Evolutionary conservation across 2,113 vertebrate genomes (phyloP).

Genomic region (Thalassoma bifasciatum): DNA sequence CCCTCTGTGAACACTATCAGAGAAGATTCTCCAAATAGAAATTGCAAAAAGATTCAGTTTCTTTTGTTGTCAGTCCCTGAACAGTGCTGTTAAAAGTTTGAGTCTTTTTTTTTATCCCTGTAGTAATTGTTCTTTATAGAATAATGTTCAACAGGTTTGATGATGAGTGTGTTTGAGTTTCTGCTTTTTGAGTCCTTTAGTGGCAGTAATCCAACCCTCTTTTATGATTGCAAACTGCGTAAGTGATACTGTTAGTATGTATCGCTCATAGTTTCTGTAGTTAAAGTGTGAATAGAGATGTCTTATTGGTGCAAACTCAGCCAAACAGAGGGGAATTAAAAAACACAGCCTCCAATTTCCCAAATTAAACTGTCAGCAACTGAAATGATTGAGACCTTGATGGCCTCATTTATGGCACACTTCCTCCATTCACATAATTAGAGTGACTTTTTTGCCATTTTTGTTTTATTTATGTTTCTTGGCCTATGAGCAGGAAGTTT

Average conservation of each 20-base stretch:
- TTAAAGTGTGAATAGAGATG: constrained; percentile 16
- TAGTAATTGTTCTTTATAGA: not conserved
- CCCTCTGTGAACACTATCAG: constrained; percentile 28
- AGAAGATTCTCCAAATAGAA: constrained; percentile 1
- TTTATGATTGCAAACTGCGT: too few species aligned
- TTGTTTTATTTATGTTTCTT: constrained; percentile 32
- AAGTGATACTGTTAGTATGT: not conserved
- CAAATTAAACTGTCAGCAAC: constrained; percentile 61
- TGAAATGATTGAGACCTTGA: constrained; percentile 52
- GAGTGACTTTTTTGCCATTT: constrained; percentile 15
- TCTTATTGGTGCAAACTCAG: constrained; percentile 13
- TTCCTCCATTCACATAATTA: constrained; percentile 43
- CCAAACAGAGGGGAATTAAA: constrained; percentile 14
- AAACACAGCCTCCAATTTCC: constrained; percentile 51
- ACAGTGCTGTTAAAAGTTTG: not conserved
- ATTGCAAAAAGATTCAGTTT: constrained; percentile 5
- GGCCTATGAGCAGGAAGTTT: not conserved
- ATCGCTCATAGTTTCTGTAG: not conserved
- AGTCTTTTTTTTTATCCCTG: constrained; percentile 10
- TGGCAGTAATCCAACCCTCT: too few species aligned
- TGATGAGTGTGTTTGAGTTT: not conserved
- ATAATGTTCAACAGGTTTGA: not conserved
- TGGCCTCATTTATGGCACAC: constrained; percentile 38
- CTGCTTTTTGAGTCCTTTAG: too few species aligned
- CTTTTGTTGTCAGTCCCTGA: not conserved